These are phyloP conservation scores for Gnatocerus cornutus DNA, from an alignment of 2,888 invertebrate species.

Conservation along the genomic window DNA sequence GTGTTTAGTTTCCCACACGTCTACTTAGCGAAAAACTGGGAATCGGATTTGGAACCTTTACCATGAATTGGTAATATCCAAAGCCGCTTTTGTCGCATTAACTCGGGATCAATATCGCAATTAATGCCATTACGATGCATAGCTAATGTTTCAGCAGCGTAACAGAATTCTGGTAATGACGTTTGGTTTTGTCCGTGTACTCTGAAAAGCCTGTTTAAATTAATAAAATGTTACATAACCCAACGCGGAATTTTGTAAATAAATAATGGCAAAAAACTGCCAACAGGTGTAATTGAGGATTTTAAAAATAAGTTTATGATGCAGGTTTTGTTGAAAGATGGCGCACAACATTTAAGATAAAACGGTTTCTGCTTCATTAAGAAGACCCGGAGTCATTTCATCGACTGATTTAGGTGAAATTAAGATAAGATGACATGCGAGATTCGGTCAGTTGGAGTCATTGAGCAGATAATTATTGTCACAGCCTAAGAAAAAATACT, in stretches of 20 bases:
- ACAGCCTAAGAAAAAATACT: neutral
- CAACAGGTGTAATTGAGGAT: constrained; percentile 33
- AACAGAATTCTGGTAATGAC: constrained; percentile 10
- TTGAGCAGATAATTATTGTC: constrained; percentile 9
- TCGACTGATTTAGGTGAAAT: constrained; percentile 1
- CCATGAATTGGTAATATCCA: constrained; percentile 5
- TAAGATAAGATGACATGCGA: too few relatives aligned
- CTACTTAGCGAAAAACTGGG: too few relatives aligned
- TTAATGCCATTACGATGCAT: constrained; percentile 28
- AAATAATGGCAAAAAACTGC: constrained; percentile 33
- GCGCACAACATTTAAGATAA: constrained; percentile 8
- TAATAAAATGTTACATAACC: constrained; percentile 29
- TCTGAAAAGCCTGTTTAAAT: neutral
- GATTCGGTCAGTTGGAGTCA: neutral
- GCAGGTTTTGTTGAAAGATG: constrained; percentile 33
- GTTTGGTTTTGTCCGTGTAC: constrained; percentile 5
- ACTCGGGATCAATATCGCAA: constrained; percentile 13
- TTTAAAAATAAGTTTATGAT: constrained; percentile 38
- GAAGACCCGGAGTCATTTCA: neutral
- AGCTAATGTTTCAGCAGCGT: constrained; percentile 12
- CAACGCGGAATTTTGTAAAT: constrained; percentile 6
- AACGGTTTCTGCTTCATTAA: neutral
- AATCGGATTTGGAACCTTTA: neutral
- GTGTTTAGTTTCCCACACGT: too few relatives aligned
- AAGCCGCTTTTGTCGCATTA: constrained; percentile 12